Conservation (phyloP, 2,113 vertebrate genomes). For the Chloebia gouldiae region DNA sequence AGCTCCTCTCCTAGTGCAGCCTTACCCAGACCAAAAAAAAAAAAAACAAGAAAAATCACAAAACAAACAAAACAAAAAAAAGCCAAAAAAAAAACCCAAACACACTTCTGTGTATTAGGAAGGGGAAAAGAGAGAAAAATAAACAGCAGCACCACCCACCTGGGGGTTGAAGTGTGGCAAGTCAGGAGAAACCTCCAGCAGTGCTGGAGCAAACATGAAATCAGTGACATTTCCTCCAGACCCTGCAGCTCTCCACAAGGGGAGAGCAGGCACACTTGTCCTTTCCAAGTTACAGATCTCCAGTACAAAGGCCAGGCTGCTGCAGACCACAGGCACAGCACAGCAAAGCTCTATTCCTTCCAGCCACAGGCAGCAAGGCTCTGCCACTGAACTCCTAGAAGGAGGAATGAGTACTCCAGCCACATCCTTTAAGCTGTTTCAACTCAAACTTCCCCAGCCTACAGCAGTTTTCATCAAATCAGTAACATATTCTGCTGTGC, state of each 20-base stretch:
- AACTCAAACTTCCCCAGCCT: background rate
- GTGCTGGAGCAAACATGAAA: background rate
- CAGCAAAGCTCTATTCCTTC: background rate
- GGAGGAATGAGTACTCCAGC: background rate
- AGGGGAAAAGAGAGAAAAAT: background rate
- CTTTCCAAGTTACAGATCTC: background rate
- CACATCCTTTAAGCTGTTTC: background rate
- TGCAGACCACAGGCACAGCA: background rate
- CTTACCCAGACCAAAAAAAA: background rate
- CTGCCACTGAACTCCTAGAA: background rate
- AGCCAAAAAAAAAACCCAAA: background rate
- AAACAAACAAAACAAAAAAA: background rate
- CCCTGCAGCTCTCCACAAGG: background rate
- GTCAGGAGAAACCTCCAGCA: background rate
- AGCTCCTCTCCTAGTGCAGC: background rate
- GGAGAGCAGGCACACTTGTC: background rate
- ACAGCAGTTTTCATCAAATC: background rate
- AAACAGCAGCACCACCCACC: background rate
- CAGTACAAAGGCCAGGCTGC: background rate
- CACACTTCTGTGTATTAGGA: rapidly evolving
- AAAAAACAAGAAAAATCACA: background rate
- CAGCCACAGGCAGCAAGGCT: background rate
- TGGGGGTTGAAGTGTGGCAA: background rate
- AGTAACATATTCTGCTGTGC: background rate
- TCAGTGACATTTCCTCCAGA: background rate